Conservation (phyloP, 1,140 invertebrate genomes). For the Samia ricini region DNA sequence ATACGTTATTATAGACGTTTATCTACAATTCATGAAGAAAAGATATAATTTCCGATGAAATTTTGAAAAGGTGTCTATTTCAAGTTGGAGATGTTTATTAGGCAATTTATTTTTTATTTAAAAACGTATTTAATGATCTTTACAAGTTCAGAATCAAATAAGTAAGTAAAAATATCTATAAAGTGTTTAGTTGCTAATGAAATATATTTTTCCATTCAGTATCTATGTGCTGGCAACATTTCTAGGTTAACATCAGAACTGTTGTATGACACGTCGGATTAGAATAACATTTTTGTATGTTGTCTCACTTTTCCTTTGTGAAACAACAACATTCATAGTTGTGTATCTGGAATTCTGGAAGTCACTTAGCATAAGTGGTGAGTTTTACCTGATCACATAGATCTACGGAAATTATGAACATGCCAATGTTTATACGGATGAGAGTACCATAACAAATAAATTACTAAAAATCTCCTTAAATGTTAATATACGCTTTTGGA, state of each 20-base stretch:
- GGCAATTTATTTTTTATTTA: no score
- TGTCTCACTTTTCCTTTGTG: conserved; percentile 2
- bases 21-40: no score
- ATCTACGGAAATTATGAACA: conserved; percentile 12
- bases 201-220: background rate
- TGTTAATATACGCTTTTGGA: no score
- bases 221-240: background rate
- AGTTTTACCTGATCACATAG: conserved; percentile 39
- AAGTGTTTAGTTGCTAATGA: no score
- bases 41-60: no score
- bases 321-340: background rate
- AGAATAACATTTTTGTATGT: conserved; percentile 3
- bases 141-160: no score
- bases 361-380: conserved; percentile 62
- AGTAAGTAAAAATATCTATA: no score
- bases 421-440: background rate
- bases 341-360: conserved; percentile 10
- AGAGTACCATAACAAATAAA: no score
- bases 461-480: no score
- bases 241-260: background rate
- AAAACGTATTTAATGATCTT: no score
- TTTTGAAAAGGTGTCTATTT: no score
- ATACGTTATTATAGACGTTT: background rate
- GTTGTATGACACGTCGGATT: background rate
- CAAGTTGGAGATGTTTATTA: no score